Evolutionary conservation across 2,888 invertebrate genomes (phyloP).

Genomic region (Habroteleia sp.): DNA sequence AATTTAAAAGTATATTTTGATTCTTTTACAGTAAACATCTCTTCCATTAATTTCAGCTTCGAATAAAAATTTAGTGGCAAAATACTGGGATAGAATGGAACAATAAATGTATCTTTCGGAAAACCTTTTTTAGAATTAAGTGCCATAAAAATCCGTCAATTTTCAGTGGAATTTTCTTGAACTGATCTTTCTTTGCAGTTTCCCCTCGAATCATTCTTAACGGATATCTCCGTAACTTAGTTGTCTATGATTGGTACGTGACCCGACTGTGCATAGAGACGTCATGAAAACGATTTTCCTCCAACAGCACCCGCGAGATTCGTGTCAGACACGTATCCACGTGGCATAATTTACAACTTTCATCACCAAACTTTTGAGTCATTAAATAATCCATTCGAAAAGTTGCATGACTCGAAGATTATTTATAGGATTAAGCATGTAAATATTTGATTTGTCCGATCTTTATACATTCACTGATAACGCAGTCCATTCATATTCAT

Average conservation of each 20-base stretch:
- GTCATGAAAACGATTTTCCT: conserved; percentile 47
- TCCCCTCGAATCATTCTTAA: conserved; percentile 13
- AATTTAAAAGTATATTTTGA: too few relatives aligned
- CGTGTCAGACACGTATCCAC: conserved; percentile 18
- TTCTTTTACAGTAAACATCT: too few relatives aligned
- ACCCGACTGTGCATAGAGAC: conserved; percentile 17
- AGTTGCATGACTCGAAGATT: conserved; percentile 26
- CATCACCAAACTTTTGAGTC: conserved; percentile 20
- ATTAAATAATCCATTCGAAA: conserved; percentile 22
- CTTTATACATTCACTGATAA: conserved; percentile 10
- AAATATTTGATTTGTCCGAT: conserved; percentile 39
- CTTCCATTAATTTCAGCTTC: too few relatives aligned
- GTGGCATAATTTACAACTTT: conserved; percentile 25
- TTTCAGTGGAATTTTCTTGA: not conserved
- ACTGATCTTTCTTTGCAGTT: conserved; percentile 7
- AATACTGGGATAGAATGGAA: too few relatives aligned
- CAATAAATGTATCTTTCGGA: too few relatives aligned
- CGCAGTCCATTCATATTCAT: conserved; percentile 32
- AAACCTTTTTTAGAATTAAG: too few relatives aligned
- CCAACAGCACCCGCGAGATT: conserved; percentile 24
- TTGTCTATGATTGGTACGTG: conserved; percentile 54
- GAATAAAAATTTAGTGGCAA: too few relatives aligned
- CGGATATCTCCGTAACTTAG: conserved; percentile 38
- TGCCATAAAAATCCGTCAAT: conserved; percentile 22
- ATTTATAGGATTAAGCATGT: conserved; percentile 38